Percentiles rank a stretch among this genome's conserved stretches.
These are phyloP conservation scores for Sphaerophoria rueppellii DNA, from an alignment of 2,888 invertebrate species.

Conservation along the genomic window DNA sequence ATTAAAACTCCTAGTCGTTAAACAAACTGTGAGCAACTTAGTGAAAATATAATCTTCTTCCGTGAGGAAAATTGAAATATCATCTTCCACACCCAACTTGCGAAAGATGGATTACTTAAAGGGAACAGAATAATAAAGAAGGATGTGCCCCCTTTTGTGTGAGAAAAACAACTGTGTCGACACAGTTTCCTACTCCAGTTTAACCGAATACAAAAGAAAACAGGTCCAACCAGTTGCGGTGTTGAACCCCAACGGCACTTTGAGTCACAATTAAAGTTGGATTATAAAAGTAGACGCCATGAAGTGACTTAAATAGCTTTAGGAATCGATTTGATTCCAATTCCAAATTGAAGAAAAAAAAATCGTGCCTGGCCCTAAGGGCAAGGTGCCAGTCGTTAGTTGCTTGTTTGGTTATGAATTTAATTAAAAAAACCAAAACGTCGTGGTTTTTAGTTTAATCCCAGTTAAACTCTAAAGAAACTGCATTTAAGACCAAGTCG, in stretches of 20 bases:
- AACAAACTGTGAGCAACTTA: not conserved
- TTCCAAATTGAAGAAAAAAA: not conserved
- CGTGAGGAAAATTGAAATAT: conserved; percentile 45
- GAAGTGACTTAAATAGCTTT: conserved; percentile 11
- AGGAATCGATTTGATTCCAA: conserved; percentile 20
- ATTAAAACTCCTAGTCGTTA: conserved; percentile 23
- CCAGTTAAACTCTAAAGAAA: not conserved
- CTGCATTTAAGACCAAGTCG: not conserved
- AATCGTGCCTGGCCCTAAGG: conserved; percentile 47
- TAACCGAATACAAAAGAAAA: not conserved
- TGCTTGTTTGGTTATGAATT: conserved; percentile 20
- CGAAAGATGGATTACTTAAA: conserved; percentile 10
- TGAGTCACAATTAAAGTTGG: conserved; percentile 10
- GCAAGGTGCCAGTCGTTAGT: conserved; percentile 21
- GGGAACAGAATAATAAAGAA: not conserved
- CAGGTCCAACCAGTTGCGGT: conserved; percentile 15
- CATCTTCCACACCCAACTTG: conserved; percentile 19
- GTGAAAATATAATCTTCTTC: conserved; percentile 15
- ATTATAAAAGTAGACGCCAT: conserved; percentile 13
- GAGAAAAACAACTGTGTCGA: conserved; percentile 12
- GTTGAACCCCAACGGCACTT: not conserved
- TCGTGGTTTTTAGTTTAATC: conserved; percentile 19
- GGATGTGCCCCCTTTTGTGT: conserved; percentile 14
- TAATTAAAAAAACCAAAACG: conserved; percentile 42
- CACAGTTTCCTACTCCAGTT: conserved; percentile 24